These are phyloP conservation scores for Phyllotis vaccarum DNA, from an alignment of 2,797 vertebrate genomes.

Conservation along the genomic window DNA sequence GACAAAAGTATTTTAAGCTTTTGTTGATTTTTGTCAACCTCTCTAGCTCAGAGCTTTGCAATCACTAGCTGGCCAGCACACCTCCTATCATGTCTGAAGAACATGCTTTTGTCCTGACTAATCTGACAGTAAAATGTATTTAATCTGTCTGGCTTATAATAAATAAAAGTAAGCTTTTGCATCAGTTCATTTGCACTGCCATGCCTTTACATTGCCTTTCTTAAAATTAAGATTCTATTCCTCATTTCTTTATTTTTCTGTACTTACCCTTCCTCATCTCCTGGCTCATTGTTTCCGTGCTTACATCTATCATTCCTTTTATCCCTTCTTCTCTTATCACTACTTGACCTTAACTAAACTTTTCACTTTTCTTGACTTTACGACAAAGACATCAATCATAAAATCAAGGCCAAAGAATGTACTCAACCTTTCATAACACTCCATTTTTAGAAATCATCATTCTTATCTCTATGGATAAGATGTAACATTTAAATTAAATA, in stretches of 20 bases:
- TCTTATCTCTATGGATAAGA: neutral
- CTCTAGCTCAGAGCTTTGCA: neutral
- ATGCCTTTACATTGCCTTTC: neutral
- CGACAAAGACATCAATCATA: neutral
- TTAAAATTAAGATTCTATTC: neutral
- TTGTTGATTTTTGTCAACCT: neutral
- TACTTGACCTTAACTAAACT: neutral
- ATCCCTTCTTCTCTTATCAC: neutral
- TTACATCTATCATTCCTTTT: neutral
- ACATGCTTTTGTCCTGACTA: neutral
- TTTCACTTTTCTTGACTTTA: neutral
- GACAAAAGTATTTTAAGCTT: neutral
- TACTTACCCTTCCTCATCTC: too few species aligned
- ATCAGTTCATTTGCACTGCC: neutral
- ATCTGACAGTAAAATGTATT: neutral
- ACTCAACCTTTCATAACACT: neutral
- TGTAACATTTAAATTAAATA: conserved; percentile 27
- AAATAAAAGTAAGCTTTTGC: neutral
- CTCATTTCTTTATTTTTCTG: fast-evolving
- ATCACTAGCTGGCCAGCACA: neutral
- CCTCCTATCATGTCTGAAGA: neutral
- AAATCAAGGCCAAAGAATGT: neutral
- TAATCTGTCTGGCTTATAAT: neutral
- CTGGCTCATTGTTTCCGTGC: neutral
- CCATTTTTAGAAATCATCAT: neutral